A percentile compares a stretch with the other conserved stretches of the same genome.
phyloP scores from a whole-genome alignment of 2,797 vertebrate genomes.

The Smutsia gigantea region DNA sequence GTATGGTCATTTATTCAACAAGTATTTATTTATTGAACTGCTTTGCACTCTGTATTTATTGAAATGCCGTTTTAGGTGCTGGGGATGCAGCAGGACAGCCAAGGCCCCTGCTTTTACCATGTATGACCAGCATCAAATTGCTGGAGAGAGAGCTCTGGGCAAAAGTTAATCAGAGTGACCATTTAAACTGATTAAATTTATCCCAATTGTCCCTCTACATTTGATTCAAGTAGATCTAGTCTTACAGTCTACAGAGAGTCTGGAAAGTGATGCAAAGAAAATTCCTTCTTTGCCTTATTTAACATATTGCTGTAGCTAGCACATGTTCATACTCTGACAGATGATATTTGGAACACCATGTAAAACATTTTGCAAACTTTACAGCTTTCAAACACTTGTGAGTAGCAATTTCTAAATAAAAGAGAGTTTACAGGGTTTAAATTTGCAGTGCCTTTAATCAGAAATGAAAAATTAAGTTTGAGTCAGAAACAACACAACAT shows the following conservation, averaged over 20 bases:
- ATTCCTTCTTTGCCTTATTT: conserved; percentile 83
- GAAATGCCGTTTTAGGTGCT: not conserved
- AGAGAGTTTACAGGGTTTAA: conserved; percentile 85
- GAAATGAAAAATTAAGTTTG: conserved; percentile 70
- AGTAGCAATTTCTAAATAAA: conserved; percentile 87
- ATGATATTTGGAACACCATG: conserved; percentile 89
- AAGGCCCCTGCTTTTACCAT: not conserved
- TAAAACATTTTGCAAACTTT: conserved; percentile 90
- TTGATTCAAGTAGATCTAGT: conserved; percentile 5
- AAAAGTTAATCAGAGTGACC: not conserved
- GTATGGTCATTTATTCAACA: not conserved
- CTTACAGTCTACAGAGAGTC: conserved; percentile 6
- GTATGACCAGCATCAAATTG: not conserved
- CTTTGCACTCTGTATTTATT: too few relatives aligned
- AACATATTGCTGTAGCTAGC: conserved; percentile 87
- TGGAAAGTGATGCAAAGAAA: conserved; percentile 74
- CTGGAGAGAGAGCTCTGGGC: not conserved
- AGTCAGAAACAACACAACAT: conserved; percentile 62
- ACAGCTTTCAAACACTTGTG: conserved; percentile 86
- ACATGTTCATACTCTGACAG: conserved; percentile 87
- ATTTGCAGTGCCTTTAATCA: conserved; percentile 81
- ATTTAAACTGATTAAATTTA: not conserved
- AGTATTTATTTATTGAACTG: not conserved
- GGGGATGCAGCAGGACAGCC: not conserved
- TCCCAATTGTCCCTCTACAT: not conserved